These are phyloP conservation scores for Pantherophis guttatus DNA, from an alignment of 2,113 vertebrate species.

Conservation along the genomic window DNA sequence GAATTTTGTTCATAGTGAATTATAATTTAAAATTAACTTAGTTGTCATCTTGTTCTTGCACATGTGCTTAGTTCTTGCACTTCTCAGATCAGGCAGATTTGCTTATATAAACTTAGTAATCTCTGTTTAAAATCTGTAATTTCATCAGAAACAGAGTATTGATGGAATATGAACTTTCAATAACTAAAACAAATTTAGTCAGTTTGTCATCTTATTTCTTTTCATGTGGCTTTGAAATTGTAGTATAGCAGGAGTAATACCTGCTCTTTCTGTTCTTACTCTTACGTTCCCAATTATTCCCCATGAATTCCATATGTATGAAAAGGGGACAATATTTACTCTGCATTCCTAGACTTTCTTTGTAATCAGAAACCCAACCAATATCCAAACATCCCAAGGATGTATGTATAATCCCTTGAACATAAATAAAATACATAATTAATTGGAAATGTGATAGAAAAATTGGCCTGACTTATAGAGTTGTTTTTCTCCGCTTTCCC, in stretches of 20 bases:
- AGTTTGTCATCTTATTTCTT: neutral
- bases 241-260: neutral
- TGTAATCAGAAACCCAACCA: neutral
- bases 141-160: neutral
- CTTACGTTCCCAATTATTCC: neutral
- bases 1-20: neutral
- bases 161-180: neutral
- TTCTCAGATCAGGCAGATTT: neutral
- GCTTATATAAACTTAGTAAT: neutral
- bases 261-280: neutral
- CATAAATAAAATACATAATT: neutral
- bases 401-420: neutral
- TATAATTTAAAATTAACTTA: neutral
- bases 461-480: neutral
- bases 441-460: neutral
- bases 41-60: neutral
- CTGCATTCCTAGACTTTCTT: neutral
- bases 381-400: neutral
- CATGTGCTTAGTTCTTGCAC: neutral
- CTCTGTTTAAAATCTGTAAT: neutral
- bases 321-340: neutral
- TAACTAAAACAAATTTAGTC: neutral
- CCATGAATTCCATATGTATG: neutral
- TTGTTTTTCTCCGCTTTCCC: neutral
- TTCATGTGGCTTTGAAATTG: neutral